These are phyloP conservation scores for Drosophila ohnishii DNA, from an alignment of 1,140 invertebrate genomes.

Conservation along the genomic window DNA sequence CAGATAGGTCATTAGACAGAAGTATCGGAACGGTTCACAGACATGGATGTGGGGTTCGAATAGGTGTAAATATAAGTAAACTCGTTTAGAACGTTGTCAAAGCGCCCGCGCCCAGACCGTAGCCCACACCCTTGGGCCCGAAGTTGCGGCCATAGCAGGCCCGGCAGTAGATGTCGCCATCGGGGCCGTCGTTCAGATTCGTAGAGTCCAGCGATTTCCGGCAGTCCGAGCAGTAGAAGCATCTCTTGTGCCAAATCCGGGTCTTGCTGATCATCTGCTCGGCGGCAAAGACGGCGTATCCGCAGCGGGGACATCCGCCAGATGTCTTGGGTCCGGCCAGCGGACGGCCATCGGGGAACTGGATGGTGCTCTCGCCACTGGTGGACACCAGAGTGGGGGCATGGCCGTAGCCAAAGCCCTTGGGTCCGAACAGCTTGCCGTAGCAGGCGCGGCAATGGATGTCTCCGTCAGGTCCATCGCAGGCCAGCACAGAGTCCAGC, in stretches of 20 bases:
- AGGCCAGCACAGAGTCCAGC: constrained; percentile 95
- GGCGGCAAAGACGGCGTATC: constrained; percentile 94
- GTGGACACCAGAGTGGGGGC: constrained; percentile 92
- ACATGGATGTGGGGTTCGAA: constrained; percentile 37
- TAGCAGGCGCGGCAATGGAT: constrained; percentile 95
- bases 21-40: constrained; percentile 57
- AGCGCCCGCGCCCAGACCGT: constrained; percentile 93
- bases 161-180: constrained; percentile 97
- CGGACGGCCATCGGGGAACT: constrained; percentile 85
- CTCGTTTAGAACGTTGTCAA: constrained; percentile 90
- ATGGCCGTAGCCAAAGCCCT: constrained; percentile 95
- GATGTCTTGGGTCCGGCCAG: constrained; percentile 84
- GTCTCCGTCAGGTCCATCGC: constrained; percentile 94
- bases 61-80: constrained; percentile 16
- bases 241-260: constrained; percentile 96
- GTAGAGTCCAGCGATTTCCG: constrained; percentile 95
- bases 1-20: constrained; percentile 47
- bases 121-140: constrained; percentile 97
- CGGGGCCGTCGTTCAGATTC: constrained; percentile 95
- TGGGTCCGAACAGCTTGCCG: constrained; percentile 94
- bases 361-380: constrained; percentile 88
- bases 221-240: constrained; percentile 97
- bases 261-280: constrained; percentile 97
- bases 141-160: constrained; percentile 96
- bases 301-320: constrained; percentile 91